phyloP scores from a whole-genome alignment of 2,797 vertebrate genomes.

The Discoglossus pictus region DNA sequence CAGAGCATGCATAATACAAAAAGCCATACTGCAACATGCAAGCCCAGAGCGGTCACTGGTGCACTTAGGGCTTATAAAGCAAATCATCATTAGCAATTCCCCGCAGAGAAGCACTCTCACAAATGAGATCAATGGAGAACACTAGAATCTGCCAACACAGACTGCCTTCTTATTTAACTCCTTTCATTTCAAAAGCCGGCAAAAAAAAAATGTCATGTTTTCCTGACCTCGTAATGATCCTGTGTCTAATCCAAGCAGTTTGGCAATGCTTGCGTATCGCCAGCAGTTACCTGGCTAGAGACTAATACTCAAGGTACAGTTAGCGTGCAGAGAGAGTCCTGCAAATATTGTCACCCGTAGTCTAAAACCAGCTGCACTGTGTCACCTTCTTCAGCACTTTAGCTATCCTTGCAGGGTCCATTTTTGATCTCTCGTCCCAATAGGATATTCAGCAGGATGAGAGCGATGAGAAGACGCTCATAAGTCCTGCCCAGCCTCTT shows the following conservation, averaged over 20 bases:
- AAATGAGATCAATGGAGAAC: slow-evolving; percentile 31
- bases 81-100: slow-evolving; percentile 63
- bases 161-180: slow-evolving; percentile 11
- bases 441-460: slow-evolving; percentile 12
- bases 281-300: slow-evolving; percentile 23
- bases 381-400: slow-evolving; percentile 61
- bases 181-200: not conserved
- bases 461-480: slow-evolving; percentile 46
- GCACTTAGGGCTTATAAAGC: slow-evolving; percentile 71
- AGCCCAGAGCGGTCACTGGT: slow-evolving; percentile 75
- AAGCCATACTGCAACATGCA: slow-evolving; percentile 84
- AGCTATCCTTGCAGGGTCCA: slow-evolving; percentile 64
- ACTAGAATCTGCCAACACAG: not conserved
- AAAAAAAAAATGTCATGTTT: not conserved
- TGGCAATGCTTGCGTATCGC: not conserved
- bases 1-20: slow-evolving; percentile 70
- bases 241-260: too few species aligned
- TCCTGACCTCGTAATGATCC: too few species aligned
- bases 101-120: slow-evolving; percentile 34
- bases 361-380: slow-evolving; percentile 47
- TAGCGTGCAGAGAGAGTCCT: slow-evolving; percentile 9
- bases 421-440: slow-evolving; percentile 53
- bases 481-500: slow-evolving; percentile 50
- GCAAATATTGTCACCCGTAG: slow-evolving; percentile 6
- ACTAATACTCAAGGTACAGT: slow-evolving; percentile 12